Percentiles rank a stretch among this genome's conserved stretches.
phyloP scores from a whole-genome alignment of 2,113 vertebrate species.

The Haemorhous mexicanus region DNA sequence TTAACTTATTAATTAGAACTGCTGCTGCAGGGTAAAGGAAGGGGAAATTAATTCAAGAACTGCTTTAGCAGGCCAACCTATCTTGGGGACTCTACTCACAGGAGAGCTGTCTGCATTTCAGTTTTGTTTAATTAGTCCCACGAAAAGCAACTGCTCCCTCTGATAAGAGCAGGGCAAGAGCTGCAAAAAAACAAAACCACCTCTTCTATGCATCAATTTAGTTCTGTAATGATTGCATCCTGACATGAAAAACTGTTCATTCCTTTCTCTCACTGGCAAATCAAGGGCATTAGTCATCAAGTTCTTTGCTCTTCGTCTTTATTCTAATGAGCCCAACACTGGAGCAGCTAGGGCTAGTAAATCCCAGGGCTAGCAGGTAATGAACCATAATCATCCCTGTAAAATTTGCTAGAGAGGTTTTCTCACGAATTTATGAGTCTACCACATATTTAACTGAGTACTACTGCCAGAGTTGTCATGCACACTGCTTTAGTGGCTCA shows the following conservation, averaged over 20 bases:
- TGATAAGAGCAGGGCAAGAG: constrained; percentile 36
- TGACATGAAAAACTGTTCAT: background rate
- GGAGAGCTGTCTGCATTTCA: constrained; percentile 59
- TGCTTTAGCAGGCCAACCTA: constrained; percentile 57
- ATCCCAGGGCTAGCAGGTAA: background rate
- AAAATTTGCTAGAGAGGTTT: background rate
- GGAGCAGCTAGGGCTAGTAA: background rate
- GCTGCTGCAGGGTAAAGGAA: constrained; percentile 63
- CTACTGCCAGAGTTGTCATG: background rate
- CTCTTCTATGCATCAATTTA: constrained; percentile 8
- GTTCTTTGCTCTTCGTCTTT: background rate
- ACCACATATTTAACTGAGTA: background rate
- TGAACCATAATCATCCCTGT: background rate
- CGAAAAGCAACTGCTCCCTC: constrained; percentile 59
- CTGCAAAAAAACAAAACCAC: constrained; percentile 18
- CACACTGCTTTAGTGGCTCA: background rate
- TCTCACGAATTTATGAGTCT: background rate
- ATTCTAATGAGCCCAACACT: background rate
- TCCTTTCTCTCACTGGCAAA: background rate
- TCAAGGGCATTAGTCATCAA: constrained; percentile 31
- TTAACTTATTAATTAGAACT: constrained; percentile 71
- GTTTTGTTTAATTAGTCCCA: constrained; percentile 67
- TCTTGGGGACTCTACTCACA: constrained; percentile 51
- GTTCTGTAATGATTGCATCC: constrained; percentile 29
- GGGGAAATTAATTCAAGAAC: constrained; percentile 66